phyloP scores from a whole-genome alignment of 2,797 vertebrate species.

The Malacoraja senta region DNA sequence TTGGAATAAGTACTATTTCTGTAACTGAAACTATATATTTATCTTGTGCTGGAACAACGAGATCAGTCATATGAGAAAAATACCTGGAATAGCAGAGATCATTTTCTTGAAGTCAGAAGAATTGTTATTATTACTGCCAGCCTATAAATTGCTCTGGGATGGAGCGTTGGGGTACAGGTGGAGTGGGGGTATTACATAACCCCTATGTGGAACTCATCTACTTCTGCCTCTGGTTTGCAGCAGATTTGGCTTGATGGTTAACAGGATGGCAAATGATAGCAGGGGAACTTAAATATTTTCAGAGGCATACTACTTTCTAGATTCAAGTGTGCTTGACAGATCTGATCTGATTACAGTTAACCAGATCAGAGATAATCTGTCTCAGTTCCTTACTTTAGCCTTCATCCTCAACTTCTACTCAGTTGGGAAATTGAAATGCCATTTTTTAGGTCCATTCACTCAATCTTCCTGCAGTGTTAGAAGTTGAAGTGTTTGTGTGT shows the following conservation, averaged over 20 bases:
- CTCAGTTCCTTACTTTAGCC: neutral
- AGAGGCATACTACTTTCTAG: neutral
- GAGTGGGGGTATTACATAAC: too few species aligned
- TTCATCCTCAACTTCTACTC: neutral
- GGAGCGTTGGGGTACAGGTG: too few species aligned
- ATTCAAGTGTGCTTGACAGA: neutral
- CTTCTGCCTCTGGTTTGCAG: neutral
- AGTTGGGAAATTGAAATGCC: neutral
- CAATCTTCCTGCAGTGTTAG: neutral
- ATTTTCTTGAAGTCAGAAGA: neutral
- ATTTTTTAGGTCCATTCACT: neutral
- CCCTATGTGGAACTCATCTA: neutral
- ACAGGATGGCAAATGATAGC: neutral
- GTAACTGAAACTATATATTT: neutral
- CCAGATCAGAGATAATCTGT: too few species aligned
- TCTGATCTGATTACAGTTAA: neutral
- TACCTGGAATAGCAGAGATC: neutral
- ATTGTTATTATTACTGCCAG: neutral
- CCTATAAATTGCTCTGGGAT: neutral
- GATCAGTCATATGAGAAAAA: neutral
- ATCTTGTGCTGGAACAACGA: neutral
- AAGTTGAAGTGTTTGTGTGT: neutral
- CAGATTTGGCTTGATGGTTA: neutral
- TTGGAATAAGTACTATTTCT: neutral
- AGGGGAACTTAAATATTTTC: neutral